Evolutionary conservation across 1,140 invertebrate genomes (phyloP).

Genomic region (Lamellibrachia luymesi): DNA sequence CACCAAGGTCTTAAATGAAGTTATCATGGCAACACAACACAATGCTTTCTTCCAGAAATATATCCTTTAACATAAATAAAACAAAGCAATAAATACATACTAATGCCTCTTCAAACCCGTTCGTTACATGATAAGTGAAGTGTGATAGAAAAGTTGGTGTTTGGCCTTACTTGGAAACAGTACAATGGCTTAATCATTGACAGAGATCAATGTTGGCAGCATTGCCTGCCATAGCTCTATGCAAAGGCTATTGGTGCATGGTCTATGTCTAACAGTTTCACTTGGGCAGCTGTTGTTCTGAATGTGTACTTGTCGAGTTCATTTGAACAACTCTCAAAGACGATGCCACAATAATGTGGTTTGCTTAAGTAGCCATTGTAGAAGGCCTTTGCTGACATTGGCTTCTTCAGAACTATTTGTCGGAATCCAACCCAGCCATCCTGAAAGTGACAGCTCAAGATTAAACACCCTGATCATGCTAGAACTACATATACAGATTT

Average conservation of each 20-base stretch:
- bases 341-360: neutral
- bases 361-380: slow-evolving; percentile 50
- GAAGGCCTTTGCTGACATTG: slow-evolving; percentile 44
- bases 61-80: neutral
- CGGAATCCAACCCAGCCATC: slow-evolving; percentile 45
- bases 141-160: neutral
- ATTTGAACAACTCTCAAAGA: neutral
- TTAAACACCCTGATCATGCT: neutral
- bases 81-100: neutral
- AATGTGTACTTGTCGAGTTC: slow-evolving; percentile 11
- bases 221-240: neutral
- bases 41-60: neutral
- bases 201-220: neutral
- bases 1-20: neutral
- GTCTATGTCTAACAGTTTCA: neutral
- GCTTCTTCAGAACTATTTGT: slow-evolving; percentile 42
- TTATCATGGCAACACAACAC: neutral
- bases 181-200: neutral
- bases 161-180: neutral
- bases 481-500: neutral
- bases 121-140: neutral
- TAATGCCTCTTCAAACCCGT: neutral
- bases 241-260: slow-evolving; percentile 9
- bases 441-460: slow-evolving; percentile 26
- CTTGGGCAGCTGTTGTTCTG: slow-evolving; percentile 7